Evolutionary conservation across 2,888 invertebrate species (phyloP).

Genomic region (Noctua janthe): DNA sequence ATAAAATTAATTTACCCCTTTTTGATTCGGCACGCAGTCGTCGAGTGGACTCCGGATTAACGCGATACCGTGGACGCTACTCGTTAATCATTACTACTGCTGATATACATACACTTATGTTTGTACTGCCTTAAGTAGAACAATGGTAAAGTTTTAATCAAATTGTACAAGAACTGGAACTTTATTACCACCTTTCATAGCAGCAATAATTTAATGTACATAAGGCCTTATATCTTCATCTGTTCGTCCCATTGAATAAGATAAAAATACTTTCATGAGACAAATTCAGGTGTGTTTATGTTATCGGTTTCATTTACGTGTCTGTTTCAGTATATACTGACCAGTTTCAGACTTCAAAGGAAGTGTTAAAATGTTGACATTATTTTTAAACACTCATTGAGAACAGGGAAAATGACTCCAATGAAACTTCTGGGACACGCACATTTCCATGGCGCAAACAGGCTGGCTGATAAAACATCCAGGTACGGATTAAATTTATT

Average conservation of each 20-base stretch:
- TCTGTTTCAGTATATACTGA: not conserved
- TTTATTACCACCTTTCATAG: not conserved
- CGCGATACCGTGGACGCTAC: conserved; percentile 24
- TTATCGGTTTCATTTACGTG: not conserved
- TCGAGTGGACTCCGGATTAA: conserved; percentile 38
- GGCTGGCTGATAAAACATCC: conserved; percentile 71
- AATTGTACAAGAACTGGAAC: not conserved
- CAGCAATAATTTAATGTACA: not conserved
- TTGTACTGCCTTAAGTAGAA: not conserved
- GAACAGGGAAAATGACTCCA: conserved; percentile 61
- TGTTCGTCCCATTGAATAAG: not conserved
- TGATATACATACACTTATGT: not conserved
- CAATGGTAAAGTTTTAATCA: not conserved
- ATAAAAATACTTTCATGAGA: not conserved
- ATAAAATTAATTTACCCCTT: conserved; percentile 67
- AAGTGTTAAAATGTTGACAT: not conserved
- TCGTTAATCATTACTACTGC: conserved; percentile 31
- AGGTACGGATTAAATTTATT: conserved; percentile 65
- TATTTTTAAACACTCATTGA: not conserved
- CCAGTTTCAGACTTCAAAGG: not conserved
- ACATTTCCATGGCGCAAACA: conserved; percentile 79
- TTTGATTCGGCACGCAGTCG: conserved; percentile 51
- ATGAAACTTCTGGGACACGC: conserved; percentile 70
- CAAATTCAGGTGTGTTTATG: not conserved
- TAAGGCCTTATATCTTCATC: not conserved